Evolutionary conservation across 2,113 vertebrate species (phyloP), one percentile per base, ranked within the genome.

Genomic region (Entosphenus tridentatus): DNA sequence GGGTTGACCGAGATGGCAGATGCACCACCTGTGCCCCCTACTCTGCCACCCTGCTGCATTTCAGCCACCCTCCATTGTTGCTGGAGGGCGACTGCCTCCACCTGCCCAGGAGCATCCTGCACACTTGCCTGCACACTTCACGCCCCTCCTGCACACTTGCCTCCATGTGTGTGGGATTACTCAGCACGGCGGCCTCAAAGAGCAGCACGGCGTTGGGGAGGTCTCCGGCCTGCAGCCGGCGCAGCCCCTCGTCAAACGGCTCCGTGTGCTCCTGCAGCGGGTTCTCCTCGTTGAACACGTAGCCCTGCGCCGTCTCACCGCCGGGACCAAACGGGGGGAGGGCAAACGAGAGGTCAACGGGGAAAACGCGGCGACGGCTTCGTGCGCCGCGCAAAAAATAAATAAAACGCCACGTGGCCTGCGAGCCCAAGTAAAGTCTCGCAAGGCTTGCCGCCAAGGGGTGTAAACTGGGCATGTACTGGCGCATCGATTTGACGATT

Each of bases 271-370:
- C 84, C 57, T 84, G 76, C 77, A 89, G 85, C 0, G 92, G 90
- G 76, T 98, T 98, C 55, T 98, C 89, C n/a, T 91, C 85, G 75
- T 96, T 91, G 76, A 98, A 98, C 74, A 88, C 86, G 78, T 98
- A 96, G 1, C 89, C 89, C 93, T 98, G 67, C 2, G 39, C 39
- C 4, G 39, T 39, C 5, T 39, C 39, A 39, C 39, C 39, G 39
- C 6, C 39, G 39, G 39, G 39, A 39, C 39, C 39, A 39, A 39
- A 39, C 39, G 39, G 39, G 39, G 39, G 39, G 39, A 9, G 54
- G 8, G 12, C n/a, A 17, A 8, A n/a, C n/a, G 16, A 62, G 59
- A 62, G 59, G 55, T 12, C 17, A 21, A 68, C 13, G 55, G 12
- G 55, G 13, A n/a, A 21, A 12, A 9, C 21, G 55, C 13, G 13